Conservation (phyloP, 2,797 vertebrate species). For the Gephyroberyx darwinii region DNA sequence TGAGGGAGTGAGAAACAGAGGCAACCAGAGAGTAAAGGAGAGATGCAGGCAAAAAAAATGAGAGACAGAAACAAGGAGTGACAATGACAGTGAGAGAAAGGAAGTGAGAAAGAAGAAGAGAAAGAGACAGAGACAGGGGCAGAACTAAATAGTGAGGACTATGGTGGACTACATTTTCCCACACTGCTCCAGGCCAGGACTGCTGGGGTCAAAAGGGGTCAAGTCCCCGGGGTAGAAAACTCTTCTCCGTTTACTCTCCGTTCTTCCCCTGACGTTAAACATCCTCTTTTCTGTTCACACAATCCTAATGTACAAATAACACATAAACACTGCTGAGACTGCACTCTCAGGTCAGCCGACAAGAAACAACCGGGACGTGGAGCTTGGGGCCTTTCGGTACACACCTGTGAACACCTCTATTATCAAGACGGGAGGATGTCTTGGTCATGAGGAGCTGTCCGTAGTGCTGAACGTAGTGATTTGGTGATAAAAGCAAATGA, state of each 20-base stretch:
- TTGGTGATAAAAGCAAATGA: neutral
- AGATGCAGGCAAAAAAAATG: constrained; percentile 16
- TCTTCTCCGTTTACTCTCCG: constrained; percentile 53
- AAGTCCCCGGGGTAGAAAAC: constrained; percentile 51
- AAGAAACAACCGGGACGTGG: constrained; percentile 20
- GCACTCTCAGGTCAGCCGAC: constrained; percentile 33
- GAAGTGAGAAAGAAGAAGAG: neutral
- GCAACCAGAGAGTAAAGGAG: neutral
- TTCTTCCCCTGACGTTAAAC: constrained; percentile 53
- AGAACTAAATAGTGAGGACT: constrained; percentile 25
- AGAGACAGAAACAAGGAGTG: neutral
- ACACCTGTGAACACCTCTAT: constrained; percentile 14
- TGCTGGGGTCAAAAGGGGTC: constrained; percentile 50
- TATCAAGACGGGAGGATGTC: neutral
- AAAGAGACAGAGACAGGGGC: neutral
- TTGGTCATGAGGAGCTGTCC: constrained; percentile 44
- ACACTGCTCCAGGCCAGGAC: constrained; percentile 48
- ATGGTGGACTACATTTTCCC: constrained; percentile 62
- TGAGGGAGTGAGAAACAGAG: too few species aligned
- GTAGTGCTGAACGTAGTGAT: constrained; percentile 34
- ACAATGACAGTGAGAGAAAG: constrained; percentile 11
- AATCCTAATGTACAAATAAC: constrained; percentile 33
- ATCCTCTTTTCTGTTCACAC: constrained; percentile 66
- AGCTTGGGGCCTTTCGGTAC: neutral
- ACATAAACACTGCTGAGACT: constrained; percentile 52